Evolutionary conservation across 2,797 vertebrate genomes (phyloP), one percentile per base, ranked within the genome.

Genomic region (Falco rusticolus): DNA sequence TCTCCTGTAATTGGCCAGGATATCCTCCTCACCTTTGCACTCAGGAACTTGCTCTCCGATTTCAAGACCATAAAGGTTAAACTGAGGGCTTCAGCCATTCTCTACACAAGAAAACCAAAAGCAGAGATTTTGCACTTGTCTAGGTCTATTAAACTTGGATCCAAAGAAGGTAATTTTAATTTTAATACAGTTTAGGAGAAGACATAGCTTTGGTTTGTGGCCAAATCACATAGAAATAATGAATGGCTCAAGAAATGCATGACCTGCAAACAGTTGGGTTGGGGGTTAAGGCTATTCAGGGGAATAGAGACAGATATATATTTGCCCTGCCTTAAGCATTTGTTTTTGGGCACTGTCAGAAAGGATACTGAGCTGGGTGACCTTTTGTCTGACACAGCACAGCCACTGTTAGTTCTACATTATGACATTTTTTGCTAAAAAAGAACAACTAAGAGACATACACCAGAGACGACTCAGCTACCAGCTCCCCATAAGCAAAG

Each of bases 161-260:
- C 99, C 25, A 48, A 89, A 94, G 98, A 99, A 98, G 98, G 99
- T 99, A 98, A 90, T 95, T 72, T 37, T 51, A 41, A 79, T 88
- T 76, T 94, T 86, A 59, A 91, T 71, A 75, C n/a, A 47, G 6
- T 9, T 90, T 77, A 60, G 25, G 13, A 71, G 8, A 81, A 78
- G 45, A 51, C 6, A 29, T 15, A 84, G 57, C n/a, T 91, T 74
- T 88, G 61, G 18, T 61, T 45, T 90, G 29, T 61, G 61, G 16
- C 26, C 57, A 71, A 17, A 91, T 71, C 61, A 47, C 50, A 24
- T 1, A 29, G 50, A 71, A 89, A 68, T 70, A 84, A 91, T 31
- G 25, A 77, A 80, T 7, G 39, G 28, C 41, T 89, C 25, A 29
- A 16, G 50, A 64, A 85, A 7, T 15, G 16, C 39, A 34, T 37